phyloP scores from a whole-genome alignment of 2,797 vertebrate genomes.

The Melanotaenia maccullochi region DNA sequence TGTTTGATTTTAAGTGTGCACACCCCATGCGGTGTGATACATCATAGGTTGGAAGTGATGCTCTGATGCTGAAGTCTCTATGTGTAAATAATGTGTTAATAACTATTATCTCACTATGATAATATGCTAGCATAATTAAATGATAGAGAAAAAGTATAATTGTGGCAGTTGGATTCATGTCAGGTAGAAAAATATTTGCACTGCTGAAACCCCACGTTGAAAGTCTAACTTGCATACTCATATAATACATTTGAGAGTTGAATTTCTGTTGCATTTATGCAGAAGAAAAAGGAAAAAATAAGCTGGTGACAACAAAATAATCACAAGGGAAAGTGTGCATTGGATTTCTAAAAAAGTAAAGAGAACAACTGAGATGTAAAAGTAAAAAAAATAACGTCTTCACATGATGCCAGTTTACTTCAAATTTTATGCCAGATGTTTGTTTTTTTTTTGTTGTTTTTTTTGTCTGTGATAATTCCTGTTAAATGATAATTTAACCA shows the following conservation, averaged over 20 bases:
- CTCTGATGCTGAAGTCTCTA: slow-evolving; percentile 1
- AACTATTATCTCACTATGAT: slow-evolving; percentile 15
- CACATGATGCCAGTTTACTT: neutral
- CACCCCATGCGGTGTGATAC: neutral
- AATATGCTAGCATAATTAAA: neutral
- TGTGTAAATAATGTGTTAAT: slow-evolving; percentile 42
- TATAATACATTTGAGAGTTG: neutral
- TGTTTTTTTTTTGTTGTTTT: too few species aligned
- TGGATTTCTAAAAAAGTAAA: neutral
- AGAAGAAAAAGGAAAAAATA: neutral
- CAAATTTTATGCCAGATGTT: neutral
- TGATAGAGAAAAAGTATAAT: neutral
- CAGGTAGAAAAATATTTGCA: slow-evolving; percentile 9
- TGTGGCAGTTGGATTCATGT: neutral
- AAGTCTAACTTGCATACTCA: neutral
- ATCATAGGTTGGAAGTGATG: slow-evolving; percentile 16
- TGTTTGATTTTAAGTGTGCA: neutral
- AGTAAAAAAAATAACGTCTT: neutral
- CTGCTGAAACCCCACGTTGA: neutral
- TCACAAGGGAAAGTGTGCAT: neutral
- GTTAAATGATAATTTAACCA: neutral
- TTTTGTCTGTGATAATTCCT: neutral
- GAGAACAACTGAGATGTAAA: neutral
- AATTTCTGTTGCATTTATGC: neutral
- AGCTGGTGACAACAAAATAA: neutral